Evolutionary conservation across 1,140 invertebrate genomes (phyloP), one percentile per base, ranked within the genome.

Genomic region (Leguminivora glycinivorella): DNA sequence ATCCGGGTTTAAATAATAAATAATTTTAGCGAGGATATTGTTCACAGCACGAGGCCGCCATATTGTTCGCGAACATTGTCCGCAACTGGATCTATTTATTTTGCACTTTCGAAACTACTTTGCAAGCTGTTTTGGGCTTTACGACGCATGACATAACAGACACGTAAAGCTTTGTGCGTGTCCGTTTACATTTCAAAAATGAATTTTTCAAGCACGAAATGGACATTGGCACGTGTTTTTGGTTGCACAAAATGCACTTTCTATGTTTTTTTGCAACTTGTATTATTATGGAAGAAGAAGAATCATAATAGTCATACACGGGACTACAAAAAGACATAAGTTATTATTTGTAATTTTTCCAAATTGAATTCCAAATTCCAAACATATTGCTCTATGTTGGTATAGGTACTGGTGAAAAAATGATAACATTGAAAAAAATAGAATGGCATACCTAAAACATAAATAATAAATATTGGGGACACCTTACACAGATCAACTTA

Each of bases 11-110:
- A 81, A 88, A 87, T 86, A 83, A 86, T 81, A 81, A 88, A 87
- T 86, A 83, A 86, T 87, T 84, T 88, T 83, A 79, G 80, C 83
- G 78, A 88, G 71, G 81, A 84, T 85, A 89, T 89, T 86, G 85
- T 87, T 87, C 87, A 69, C 86, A 85, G 87, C 83, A 74, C 82
- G 88, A 82, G 72, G 72, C 73, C 25, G 58, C 58, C 66, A 43
- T 38, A 38, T 43, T 43, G 66, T 43, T 43, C 66, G 19, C 6
- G 66, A 24, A 67, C 31, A 67, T 40, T 40, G 66, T 24, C 26
- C 26, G 58, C 58, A 63, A 63, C 58, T 29, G 24, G 58, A 29
- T 29, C 58, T 63, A 29, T 63, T 63, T 29, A 63, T 29, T 63
- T 63, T 63, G 26, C 58, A 26, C 58, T 63, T 63, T 63, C 58